A percentile compares a stretch with the other conserved stretches of the same genome.
These are phyloP conservation scores for Meganola albula DNA, from an alignment of 2,888 invertebrate genomes.

Conservation along the genomic window DNA sequence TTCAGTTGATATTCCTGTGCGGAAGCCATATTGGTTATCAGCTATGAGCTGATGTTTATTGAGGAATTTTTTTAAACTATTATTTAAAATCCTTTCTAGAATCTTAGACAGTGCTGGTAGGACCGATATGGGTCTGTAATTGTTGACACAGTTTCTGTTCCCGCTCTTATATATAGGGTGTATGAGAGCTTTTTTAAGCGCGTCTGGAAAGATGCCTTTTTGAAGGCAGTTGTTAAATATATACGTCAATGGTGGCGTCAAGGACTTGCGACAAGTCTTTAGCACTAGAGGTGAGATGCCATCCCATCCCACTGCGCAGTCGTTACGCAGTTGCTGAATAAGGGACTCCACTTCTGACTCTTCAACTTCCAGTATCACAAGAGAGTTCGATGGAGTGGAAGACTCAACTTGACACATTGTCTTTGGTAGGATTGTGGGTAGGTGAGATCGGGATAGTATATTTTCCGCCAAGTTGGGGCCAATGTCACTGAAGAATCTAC, in stretches of 20 bases:
- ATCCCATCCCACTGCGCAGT: neutral
- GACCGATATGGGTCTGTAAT: too few species aligned
- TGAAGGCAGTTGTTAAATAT: neutral
- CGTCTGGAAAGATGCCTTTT: neutral
- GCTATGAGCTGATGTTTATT: too few species aligned
- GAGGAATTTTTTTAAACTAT: neutral
- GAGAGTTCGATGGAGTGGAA: neutral
- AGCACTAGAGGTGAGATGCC: neutral
- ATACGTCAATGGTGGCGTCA: neutral
- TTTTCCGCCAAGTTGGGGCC: neutral
- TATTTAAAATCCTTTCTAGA: neutral
- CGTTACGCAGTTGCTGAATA: neutral
- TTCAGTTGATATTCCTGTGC: slow-evolving; percentile 1
- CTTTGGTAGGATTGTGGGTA: neutral
- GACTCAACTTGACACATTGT: neutral
- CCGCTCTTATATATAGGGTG: slow-evolving; percentile 5
- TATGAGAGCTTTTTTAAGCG: neutral
- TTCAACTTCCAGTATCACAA: neutral
- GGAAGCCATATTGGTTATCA: too few species aligned
- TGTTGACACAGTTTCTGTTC: too few species aligned
- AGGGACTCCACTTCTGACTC: neutral
- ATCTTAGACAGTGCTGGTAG: neutral
- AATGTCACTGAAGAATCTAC: neutral
- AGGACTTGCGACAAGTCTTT: neutral
- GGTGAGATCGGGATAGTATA: neutral